A percentile compares a stretch with the other conserved stretches of the same genome.
Evolutionary conservation across 2,797 vertebrate species (phyloP).

Genomic region (Enteromius afrohamiltoni): DNA sequence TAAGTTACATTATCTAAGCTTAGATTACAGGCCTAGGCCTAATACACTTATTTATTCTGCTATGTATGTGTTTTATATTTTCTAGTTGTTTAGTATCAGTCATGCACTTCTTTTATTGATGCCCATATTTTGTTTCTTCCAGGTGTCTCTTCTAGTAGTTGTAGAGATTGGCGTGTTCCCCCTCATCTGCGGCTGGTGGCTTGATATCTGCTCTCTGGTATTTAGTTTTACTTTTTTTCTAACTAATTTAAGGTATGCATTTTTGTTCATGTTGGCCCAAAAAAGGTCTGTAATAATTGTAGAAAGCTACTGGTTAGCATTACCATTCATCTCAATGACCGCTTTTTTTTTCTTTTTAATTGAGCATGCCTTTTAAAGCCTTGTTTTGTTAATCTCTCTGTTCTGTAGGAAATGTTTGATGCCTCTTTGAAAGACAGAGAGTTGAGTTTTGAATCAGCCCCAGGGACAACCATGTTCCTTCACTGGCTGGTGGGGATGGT

Average conservation of each 20-base stretch:
- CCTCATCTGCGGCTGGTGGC: slow-evolving; percentile 98
- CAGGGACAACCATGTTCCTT: slow-evolving; percentile 96
- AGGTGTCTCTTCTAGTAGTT: slow-evolving; percentile 95
- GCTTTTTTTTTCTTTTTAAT: not conserved
- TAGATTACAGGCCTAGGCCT: not conserved
- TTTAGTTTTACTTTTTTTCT: slow-evolving; percentile 35
- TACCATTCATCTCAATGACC: not conserved
- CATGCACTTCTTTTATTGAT: not conserved
- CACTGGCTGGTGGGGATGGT: slow-evolving; percentile 99
- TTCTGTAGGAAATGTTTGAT: slow-evolving; percentile 94
- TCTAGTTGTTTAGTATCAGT: not conserved
- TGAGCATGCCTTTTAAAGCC: not conserved
- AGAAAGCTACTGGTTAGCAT: not conserved
- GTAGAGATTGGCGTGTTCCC: slow-evolving; percentile 98
- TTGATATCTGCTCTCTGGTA: slow-evolving; percentile 98
- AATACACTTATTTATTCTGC: not conserved
- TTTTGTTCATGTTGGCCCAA: not conserved
- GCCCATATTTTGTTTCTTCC: slow-evolving; percentile 29
- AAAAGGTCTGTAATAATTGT: too few species aligned
- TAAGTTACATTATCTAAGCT: not conserved
- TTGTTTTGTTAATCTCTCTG: slow-evolving; percentile 16
- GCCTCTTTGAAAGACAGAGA: slow-evolving; percentile 92
- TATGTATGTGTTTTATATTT: not conserved
- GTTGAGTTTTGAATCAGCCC: slow-evolving; percentile 92
- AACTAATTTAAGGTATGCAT: not conserved